Base-by-base conservation (phyloP, 2,113 vertebrate genomes). In the Grus americana region DNA sequence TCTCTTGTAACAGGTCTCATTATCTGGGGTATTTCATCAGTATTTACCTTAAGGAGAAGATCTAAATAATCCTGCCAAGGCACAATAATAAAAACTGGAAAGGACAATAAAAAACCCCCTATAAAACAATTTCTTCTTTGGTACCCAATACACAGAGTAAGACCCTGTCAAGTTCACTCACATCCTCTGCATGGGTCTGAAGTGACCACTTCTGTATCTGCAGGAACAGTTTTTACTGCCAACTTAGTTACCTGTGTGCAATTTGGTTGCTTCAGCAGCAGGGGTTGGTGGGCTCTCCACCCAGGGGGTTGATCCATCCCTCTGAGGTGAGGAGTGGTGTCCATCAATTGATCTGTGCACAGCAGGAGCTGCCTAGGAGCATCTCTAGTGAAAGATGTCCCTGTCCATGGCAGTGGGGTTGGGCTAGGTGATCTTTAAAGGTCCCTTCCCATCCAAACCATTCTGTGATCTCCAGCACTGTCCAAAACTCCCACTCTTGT, bases 181-280 rank as follows among this genome's bases (percentile, higher is more conserved):
- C 8, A 13, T 7, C 17, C 14, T 52, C 15, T 10, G 7, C 15
- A 1, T 0, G 10, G 36, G 9, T 30, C 26, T 10, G 24, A 29
- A 29, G 52, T 30, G 76, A 26, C 30, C n/a, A 10, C 12, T 75
- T 57, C 67, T 84, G 21, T 52, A n/a, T 26, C 38, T 70, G 49
- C 38, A 59, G 38, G 57, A 75, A 15, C 11, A 34, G 19, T 47
- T 44, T 52, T 42, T 65, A 20, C 38, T 54, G 68, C 16, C 16
- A 34, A 5, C 58, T 63, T 42, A 15, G 38, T 32, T 70, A 42
- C 26, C 10, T 1, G 1, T 11, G 9, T 22, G 52, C 12, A 22
- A 8, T 68, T 57, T 79, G 54, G 42, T 63, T 55, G 32, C 42
- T 62, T 62, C 32, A 46, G 29, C 19, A 27, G 47, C 61, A 63